Evolutionary conservation across 2,888 invertebrate species (phyloP), one percentile per base, ranked within the genome.

Genomic region (Gastracanthus pulcherrimus): DNA sequence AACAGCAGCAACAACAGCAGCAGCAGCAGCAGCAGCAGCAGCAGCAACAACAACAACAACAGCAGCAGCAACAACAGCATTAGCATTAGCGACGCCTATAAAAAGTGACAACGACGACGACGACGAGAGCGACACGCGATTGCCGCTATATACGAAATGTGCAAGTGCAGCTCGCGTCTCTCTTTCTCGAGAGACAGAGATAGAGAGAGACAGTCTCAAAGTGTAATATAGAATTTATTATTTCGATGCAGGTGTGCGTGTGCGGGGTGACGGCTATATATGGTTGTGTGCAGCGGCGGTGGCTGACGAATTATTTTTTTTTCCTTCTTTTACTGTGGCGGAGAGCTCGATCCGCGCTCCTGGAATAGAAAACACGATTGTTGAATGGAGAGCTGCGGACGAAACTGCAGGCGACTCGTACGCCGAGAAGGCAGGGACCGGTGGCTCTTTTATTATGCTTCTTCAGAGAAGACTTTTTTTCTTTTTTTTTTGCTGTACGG

Each of bases 1-100:
- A 86, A 31, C 87, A 88, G 87, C 88, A 78, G 5, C 72, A 79
- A 11, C 70, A 80, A 6, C 79, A 82, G 26, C 78, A 82, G 2
- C 81, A 81, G 13, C 80, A 80, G 9, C 80, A 80, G 5, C 75
- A 80, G 31, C 78, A 78, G 2, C 71, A 78, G 23, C 77, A 77
- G 6, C 77, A 77, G 11, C 70, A 77, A 5, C 80, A 81, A 41
- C 84, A 83, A 26, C 82, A 83, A n/a, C 83, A 83, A 64, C 84
- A 83, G 75, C 83, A 84, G 75, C 83, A 66, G 34, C 34, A 75
- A 64, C 84, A 83, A 75, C 83, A 84, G 75, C 83, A 66, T 19
- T 23, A 75, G 26, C 48, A 69, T 70, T 64, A 78, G 62, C 62
- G 34, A 55, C 29, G 36, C 9, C 34, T 3, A n/a, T 34, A n/a